These are phyloP conservation scores for Bradynema listronoti DNA, from an alignment of 1,140 invertebrate genomes.

Conservation along the genomic window DNA sequence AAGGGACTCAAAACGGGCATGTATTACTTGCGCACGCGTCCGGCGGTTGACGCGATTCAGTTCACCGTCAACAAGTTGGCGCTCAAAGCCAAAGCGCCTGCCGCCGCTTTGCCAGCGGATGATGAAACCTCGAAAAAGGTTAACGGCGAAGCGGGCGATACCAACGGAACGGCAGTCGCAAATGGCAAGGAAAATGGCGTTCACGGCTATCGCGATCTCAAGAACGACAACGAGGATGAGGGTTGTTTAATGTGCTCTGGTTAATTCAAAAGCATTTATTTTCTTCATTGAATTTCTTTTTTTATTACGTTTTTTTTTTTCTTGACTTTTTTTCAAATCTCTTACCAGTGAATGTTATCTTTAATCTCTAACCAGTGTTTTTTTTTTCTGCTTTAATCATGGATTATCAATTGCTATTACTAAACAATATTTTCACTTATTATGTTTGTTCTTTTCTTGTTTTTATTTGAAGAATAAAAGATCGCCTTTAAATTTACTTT, in stretches of 20 bases:
- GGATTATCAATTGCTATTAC: too few relatives aligned
- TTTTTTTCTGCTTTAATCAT: too few relatives aligned
- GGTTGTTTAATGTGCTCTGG: constrained; percentile 33
- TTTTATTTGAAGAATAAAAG: too few relatives aligned
- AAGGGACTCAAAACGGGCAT: constrained; percentile 94
- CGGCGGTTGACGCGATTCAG: constrained; percentile 88
- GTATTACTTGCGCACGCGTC: constrained; percentile 95
- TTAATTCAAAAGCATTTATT: too few relatives aligned
- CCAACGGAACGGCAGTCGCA: not conserved
- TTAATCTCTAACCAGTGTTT: too few relatives aligned
- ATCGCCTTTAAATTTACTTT: too few relatives aligned
- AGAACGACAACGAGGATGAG: constrained; percentile 11
- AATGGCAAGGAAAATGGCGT: constrained; percentile 10
- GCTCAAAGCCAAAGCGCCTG: not conserved
- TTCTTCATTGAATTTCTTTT: too few relatives aligned
- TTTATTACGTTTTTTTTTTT: too few relatives aligned
- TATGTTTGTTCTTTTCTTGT: too few relatives aligned
- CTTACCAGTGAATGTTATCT: too few relatives aligned
- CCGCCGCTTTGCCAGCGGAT: not conserved
- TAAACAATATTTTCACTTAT: too few relatives aligned
- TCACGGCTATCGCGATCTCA: not conserved
- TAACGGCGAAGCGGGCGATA: not conserved
- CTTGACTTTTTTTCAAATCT: too few relatives aligned
- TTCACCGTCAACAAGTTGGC: constrained; percentile 67
- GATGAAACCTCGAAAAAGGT: not conserved